phyloP scores from a whole-genome alignment of 1,140 invertebrate species.

The Heterodera schachtii region DNA sequence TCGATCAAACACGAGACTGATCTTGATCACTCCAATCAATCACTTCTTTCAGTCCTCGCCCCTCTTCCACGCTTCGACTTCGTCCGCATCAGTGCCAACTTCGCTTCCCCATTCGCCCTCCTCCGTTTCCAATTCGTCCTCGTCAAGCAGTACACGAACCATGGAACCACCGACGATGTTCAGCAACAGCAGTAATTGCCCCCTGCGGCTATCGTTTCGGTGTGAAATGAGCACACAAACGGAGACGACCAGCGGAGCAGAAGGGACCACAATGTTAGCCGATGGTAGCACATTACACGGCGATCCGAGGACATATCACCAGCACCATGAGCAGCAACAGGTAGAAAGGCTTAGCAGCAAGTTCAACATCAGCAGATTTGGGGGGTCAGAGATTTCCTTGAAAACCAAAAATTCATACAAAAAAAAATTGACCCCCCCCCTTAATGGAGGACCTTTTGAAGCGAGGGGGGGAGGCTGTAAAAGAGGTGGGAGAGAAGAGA shows the following conservation, averaged over 20 bases:
- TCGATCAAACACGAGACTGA: too few relatives aligned
- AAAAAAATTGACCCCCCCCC: too few relatives aligned
- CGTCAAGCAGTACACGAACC: background rate
- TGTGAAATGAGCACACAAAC: constrained; percentile 32
- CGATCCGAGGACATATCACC: background rate
- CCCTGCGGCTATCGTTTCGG: background rate
- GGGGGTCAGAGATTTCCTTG: too few relatives aligned
- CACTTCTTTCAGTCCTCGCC: background rate
- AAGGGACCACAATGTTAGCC: too few relatives aligned
- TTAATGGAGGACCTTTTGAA: too few relatives aligned
- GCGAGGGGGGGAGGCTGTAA: too few relatives aligned
- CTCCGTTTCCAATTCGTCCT: constrained; percentile 8
- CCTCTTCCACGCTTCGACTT: background rate
- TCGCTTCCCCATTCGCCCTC: constrained; percentile 16
- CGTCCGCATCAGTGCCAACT: background rate
- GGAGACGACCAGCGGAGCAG: background rate
- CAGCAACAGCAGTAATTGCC: background rate
- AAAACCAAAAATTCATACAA: too few relatives aligned
- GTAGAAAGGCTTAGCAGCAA: background rate
- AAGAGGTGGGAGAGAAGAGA: too few relatives aligned
- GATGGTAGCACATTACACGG: too few relatives aligned
- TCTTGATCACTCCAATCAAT: background rate
- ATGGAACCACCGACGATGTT: background rate
- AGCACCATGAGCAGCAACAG: background rate
- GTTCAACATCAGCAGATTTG: too few relatives aligned